Base-by-base conservation (phyloP, 2,113 vertebrate species). In the Phalacrocorax aristotelis region DNA sequence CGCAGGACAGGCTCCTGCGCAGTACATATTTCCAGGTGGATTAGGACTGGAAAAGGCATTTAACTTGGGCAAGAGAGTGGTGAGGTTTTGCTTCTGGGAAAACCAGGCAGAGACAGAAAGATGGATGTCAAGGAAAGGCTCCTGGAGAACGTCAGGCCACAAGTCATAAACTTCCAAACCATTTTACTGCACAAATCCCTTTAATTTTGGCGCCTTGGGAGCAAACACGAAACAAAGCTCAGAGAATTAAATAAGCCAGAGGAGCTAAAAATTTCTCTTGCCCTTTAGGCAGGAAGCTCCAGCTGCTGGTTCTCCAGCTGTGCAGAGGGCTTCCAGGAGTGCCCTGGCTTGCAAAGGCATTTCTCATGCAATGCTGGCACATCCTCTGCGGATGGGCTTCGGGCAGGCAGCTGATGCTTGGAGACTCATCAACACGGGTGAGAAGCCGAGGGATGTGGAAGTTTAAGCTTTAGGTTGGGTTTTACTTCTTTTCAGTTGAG, bases 281-380 rank as follows among this genome's bases (percentile, higher is more conserved):
- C 38, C 16, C 18, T 30, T 69, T 11, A 10, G 46, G 69, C 19
- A 11, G 15, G 54, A 34, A 74, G 55, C 36, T 18, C 4, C 46
- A 7, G 27, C 23, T 26, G 44, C 66, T 32, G 40, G 11, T 6
- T 49, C 58, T 44, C 16, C 83, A 26, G 38, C 16, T 3, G 1
- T 7, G 42, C 90, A 34, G 19, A 18, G 44, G 34, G 44, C 51
- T 70, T 10, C 16, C 32, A 11, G 32, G 17, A 49, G 10, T 9
- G 15, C 20, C 55, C 29, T 2, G 1, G 22, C 15, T 48, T 48
- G 49, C 3, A 10, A 13, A 6, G 12, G 19, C 20, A 2, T 30
- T 54, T 49, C 65, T 17, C 9, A 5, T 20, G 2, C 1, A 1
- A 4, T 6, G 9, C 44, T 3, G 40, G 18, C 46, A 4, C 2